phyloP scores from a whole-genome alignment of 2,797 vertebrate genomes.

The Rhincodon typus region DNA sequence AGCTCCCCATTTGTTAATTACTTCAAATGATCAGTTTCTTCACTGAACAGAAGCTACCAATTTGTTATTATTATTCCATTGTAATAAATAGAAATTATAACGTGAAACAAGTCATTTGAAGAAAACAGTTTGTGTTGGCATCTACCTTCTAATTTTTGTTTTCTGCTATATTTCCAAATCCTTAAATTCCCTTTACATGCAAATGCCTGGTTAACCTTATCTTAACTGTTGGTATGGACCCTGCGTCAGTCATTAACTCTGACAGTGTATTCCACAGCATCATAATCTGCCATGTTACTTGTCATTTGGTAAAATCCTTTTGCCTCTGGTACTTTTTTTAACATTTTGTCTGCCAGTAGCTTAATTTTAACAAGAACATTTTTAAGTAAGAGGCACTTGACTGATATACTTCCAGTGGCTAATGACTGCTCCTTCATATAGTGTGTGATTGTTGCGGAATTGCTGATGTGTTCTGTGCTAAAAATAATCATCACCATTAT shows the following conservation, averaged over 20 bases:
- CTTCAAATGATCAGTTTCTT: neutral
- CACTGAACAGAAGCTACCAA: neutral
- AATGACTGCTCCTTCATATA: conserved; percentile 26
- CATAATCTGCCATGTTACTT: neutral
- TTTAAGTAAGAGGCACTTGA: conserved; percentile 29
- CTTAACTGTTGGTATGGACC: neutral
- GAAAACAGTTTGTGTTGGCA: neutral
- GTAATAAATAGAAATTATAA: neutral
- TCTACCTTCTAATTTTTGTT: neutral
- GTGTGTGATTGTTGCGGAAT: neutral
- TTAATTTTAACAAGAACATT: conserved; percentile 24
- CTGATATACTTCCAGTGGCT: neutral
- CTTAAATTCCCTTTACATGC: neutral
- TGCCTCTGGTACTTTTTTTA: neutral
- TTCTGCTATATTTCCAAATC: neutral
- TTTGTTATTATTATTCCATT: neutral
- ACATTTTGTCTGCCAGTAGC: neutral
- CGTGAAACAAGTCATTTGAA: neutral
- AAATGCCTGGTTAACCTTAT: neutral
- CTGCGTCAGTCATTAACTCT: neutral
- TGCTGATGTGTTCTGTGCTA: conserved; percentile 26
- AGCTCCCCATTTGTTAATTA: neutral
- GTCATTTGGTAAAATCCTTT: neutral
- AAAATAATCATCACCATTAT: neutral
- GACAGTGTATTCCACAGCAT: neutral